Evolutionary conservation across 2,888 invertebrate species (phyloP).

Genomic region (Blastobasis lacticolella): DNA sequence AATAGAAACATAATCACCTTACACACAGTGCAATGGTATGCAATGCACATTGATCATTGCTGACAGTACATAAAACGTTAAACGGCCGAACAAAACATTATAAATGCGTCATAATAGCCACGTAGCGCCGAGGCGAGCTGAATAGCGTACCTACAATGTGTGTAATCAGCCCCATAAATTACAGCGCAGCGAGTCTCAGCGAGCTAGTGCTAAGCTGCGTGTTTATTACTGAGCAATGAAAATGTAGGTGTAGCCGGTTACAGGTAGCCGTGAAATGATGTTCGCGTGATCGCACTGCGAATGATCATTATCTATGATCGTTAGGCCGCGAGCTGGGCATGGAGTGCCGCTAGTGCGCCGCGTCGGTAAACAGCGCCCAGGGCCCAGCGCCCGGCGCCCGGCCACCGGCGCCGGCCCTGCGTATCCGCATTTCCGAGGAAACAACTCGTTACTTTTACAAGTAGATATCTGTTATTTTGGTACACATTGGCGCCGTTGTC

Average conservation of each 20-base stretch:
- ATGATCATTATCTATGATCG: slow-evolving; percentile 9
- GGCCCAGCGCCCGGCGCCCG: no score
- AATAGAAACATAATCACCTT: not conserved
- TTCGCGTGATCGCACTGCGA: slow-evolving; percentile 18
- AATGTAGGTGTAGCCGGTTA: slow-evolving; percentile 1
- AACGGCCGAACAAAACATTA: not conserved
- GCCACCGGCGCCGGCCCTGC: no score
- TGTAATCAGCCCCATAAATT: slow-evolving; percentile 4
- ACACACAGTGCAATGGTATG: slow-evolving; percentile 22
- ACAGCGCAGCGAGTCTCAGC: not conserved
- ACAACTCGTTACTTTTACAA: no score
- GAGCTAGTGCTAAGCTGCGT: slow-evolving; percentile 13
- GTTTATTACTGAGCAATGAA: slow-evolving; percentile 14
- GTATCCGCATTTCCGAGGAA: no score
- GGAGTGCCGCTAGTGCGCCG: no score
- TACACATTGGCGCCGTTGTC: no score
- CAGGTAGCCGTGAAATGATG: slow-evolving; percentile 14
- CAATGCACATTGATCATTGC: no score
- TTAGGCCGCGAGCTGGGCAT: slow-evolving; percentile 1
- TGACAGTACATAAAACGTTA: not conserved
- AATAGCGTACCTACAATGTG: not conserved
- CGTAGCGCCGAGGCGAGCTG: not conserved
- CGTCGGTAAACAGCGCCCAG: no score
- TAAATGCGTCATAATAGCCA: not conserved
- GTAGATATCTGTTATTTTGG: no score